Conservation (phyloP, 2,113 vertebrate genomes). For the Copsychus sechellarum region DNA sequence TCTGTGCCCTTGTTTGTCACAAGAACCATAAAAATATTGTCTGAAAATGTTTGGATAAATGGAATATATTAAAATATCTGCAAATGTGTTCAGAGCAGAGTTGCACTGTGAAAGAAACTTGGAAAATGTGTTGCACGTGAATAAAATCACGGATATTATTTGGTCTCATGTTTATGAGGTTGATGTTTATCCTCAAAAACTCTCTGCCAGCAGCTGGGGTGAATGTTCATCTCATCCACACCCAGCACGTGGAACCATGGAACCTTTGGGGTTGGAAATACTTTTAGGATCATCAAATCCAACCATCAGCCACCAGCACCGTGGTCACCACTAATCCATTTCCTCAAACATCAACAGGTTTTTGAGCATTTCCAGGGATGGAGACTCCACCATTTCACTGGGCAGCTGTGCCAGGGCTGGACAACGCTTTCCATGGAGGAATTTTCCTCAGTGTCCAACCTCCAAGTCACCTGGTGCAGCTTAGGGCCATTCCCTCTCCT, state of each 20-base stretch:
- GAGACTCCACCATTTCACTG: neutral
- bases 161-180: rapidly evolving
- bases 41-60: neutral
- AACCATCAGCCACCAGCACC: neutral
- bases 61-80: neutral
- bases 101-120: neutral
- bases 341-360: rapidly evolving
- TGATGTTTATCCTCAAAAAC: neutral
- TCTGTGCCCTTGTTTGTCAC: neutral
- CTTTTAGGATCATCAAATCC: neutral
- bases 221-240: rapidly evolving
- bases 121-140: rapidly evolving
- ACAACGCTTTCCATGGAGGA: neutral
- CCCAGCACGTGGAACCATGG: neutral
- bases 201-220: neutral
- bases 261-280: neutral
- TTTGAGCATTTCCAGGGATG: neutral
- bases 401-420: neutral
- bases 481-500: rapidly evolving
- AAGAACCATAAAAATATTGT: neutral
- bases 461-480: rapidly evolving
- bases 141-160: neutral
- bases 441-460: neutral
- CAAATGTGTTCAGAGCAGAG: neutral
- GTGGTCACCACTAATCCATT: too few species aligned